phyloP scores from a whole-genome alignment of 2,888 invertebrate species.

The Biston betularia region DNA sequence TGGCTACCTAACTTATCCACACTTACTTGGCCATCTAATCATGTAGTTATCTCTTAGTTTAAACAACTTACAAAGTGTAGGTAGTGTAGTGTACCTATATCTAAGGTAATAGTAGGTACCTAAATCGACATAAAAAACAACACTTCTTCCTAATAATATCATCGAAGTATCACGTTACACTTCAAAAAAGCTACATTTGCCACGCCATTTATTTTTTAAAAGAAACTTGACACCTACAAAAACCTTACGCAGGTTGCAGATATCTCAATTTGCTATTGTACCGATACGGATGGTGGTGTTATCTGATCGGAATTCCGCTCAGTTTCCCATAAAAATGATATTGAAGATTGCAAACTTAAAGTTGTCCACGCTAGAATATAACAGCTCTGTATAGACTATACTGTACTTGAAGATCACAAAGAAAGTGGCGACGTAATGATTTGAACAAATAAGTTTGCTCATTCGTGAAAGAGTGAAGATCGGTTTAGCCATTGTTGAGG shows the following conservation, averaged over 20 bases:
- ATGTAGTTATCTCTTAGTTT: too few species aligned
- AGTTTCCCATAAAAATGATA: constrained; percentile 47
- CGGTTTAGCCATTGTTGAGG: constrained; percentile 61
- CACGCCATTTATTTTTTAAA: constrained; percentile 52
- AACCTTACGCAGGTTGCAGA: constrained; percentile 59
- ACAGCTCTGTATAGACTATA: neutral
- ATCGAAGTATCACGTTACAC: constrained; percentile 39
- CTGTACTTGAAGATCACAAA: neutral
- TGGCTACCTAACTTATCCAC: too few species aligned
- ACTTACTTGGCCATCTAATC: too few species aligned
- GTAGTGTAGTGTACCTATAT: too few species aligned
- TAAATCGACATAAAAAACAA: neutral
- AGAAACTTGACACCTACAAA: constrained; percentile 65
- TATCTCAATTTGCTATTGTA: constrained; percentile 69
- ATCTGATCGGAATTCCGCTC: constrained; percentile 83
- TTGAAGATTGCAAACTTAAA: constrained; percentile 17
- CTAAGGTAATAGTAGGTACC: too few species aligned
- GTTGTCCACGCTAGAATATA: neutral
- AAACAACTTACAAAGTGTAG: too few species aligned
- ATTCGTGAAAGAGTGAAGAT: constrained; percentile 71
- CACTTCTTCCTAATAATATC: constrained; percentile 16
- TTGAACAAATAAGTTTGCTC: constrained; percentile 19
- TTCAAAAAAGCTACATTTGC: constrained; percentile 37
- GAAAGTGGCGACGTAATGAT: constrained; percentile 38
- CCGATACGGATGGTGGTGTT: constrained; percentile 73